These are phyloP conservation scores for Meda fulgida DNA, from an alignment of 2,797 vertebrate genomes.

Conservation along the genomic window DNA sequence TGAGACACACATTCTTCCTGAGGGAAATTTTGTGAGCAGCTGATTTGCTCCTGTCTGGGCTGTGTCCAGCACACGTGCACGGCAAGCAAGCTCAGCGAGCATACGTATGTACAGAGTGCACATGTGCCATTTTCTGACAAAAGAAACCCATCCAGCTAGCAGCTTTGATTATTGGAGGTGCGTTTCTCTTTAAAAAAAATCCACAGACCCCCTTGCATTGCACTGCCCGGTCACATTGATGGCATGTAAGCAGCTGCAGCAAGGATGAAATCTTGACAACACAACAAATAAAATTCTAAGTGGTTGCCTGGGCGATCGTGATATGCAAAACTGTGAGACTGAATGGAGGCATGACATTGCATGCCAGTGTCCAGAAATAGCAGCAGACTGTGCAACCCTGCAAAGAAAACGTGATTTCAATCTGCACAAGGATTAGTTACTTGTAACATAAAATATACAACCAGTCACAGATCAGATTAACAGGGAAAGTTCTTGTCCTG, in stretches of 20 bases:
- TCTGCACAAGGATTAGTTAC: not conserved
- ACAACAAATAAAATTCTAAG: slow-evolving; percentile 26
- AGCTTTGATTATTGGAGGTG: not conserved
- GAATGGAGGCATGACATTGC: slow-evolving; percentile 17
- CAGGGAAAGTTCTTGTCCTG: not conserved
- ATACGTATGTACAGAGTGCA: not conserved
- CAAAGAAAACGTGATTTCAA: not conserved
- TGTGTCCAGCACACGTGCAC: slow-evolving; percentile 35
- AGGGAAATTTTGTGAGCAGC: slow-evolving; percentile 26
- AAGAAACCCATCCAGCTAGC: slow-evolving; percentile 3
- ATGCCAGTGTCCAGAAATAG: slow-evolving; percentile 26
- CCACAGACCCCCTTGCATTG: not conserved
- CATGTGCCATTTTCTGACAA: slow-evolving; percentile 20
- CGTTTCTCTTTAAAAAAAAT: slow-evolving; percentile 53
- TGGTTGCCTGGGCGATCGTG: slow-evolving; percentile 50
- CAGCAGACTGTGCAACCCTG: not conserved
- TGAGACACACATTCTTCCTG: slow-evolving; percentile 26
- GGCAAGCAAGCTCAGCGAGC: slow-evolving; percentile 7
- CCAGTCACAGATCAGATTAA: not conserved
- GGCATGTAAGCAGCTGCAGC: not conserved
- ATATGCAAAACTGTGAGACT: slow-evolving; percentile 31
- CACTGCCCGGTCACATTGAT: slow-evolving; percentile 23
- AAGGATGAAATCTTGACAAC: slow-evolving; percentile 12
- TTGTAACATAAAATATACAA: not conserved
- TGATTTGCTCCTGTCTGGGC: slow-evolving; percentile 39